These are phyloP conservation scores for Danionella dracula DNA, from an alignment of 2,797 vertebrate species.

Conservation along the genomic window DNA sequence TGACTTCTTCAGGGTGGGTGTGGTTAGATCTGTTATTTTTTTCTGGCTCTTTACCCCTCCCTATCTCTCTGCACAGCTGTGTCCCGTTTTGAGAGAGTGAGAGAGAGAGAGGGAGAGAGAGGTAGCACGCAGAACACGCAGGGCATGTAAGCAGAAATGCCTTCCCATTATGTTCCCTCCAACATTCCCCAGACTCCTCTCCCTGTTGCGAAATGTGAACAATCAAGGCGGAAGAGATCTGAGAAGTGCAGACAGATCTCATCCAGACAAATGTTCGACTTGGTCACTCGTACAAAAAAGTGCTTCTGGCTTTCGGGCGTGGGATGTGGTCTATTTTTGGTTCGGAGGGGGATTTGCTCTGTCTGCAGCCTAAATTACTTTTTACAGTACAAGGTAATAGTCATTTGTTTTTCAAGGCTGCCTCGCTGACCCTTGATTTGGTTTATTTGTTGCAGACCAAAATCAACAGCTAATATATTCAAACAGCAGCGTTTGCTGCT, in stretches of 20 bases:
- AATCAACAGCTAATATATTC: too few species aligned
- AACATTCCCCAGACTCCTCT: neutral
- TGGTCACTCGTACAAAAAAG: neutral
- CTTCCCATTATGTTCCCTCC: neutral
- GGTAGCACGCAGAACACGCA: slow-evolving; percentile 48
- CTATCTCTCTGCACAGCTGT: slow-evolving; percentile 56
- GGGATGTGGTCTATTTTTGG: slow-evolving; percentile 68
- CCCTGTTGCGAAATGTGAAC: neutral
- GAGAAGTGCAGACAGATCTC: neutral
- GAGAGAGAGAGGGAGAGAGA: slow-evolving; percentile 4
- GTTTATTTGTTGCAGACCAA: too few species aligned
- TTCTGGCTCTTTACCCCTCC: slow-evolving; percentile 31
- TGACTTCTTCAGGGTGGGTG: slow-evolving; percentile 51
- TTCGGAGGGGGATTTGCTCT: slow-evolving; percentile 55
- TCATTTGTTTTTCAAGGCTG: too few species aligned
- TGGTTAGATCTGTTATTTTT: slow-evolving; percentile 5
- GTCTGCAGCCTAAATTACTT: neutral
- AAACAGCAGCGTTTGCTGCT: too few species aligned
- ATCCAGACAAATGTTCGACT: neutral
- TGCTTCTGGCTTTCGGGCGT: slow-evolving; percentile 15
- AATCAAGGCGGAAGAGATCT: neutral
- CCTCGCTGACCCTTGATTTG: too few species aligned
- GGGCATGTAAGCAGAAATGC: slow-evolving; percentile 56
- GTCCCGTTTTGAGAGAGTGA: slow-evolving; percentile 51
- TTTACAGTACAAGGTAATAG: too few species aligned